Evolutionary conservation across 2,797 vertebrate species (phyloP).

Genomic region (Salarias fasciatus): DNA sequence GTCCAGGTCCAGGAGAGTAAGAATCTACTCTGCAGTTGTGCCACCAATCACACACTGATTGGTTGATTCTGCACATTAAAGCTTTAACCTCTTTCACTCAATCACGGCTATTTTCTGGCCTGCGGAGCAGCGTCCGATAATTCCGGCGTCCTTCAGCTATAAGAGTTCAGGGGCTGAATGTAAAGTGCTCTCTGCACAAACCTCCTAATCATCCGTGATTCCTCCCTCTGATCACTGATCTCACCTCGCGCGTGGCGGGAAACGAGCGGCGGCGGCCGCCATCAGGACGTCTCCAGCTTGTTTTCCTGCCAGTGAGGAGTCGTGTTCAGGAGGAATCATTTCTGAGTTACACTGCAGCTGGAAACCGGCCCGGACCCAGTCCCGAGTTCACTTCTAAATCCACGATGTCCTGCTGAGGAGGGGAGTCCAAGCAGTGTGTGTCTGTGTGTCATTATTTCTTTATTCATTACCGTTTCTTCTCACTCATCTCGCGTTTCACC

Average conservation of each 20-base stretch:
- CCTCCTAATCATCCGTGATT: constrained; percentile 58
- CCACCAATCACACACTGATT: too few relatives aligned
- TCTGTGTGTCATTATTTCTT: neutral
- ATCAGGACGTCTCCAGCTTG: constrained; percentile 53
- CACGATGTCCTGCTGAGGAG: constrained; percentile 57
- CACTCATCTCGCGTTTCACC: too few relatives aligned
- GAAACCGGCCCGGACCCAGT: constrained; percentile 55
- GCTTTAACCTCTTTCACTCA: constrained; percentile 26
- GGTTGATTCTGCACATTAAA: neutral
- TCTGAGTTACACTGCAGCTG: constrained; percentile 57
- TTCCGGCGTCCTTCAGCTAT: too few relatives aligned
- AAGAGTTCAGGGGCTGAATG: constrained; percentile 42
- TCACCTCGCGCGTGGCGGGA: too few relatives aligned
- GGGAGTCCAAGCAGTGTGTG: constrained; percentile 2
- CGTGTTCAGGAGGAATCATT: constrained; percentile 60
- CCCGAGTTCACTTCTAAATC: constrained; percentile 66
- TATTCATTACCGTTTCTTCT: too few relatives aligned
- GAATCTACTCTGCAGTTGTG: too few relatives aligned
- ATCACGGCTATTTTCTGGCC: constrained; percentile 6
- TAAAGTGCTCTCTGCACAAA: constrained; percentile 31
- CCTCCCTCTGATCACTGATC: too few relatives aligned
- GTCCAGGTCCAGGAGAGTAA: neutral
- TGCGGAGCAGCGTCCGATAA: constrained; percentile 5
- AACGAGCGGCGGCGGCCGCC: too few relatives aligned
- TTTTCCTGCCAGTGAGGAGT: constrained; percentile 41